These are phyloP conservation scores for Zapornia atra DNA, from an alignment of 2,113 vertebrate genomes.

Conservation along the genomic window DNA sequence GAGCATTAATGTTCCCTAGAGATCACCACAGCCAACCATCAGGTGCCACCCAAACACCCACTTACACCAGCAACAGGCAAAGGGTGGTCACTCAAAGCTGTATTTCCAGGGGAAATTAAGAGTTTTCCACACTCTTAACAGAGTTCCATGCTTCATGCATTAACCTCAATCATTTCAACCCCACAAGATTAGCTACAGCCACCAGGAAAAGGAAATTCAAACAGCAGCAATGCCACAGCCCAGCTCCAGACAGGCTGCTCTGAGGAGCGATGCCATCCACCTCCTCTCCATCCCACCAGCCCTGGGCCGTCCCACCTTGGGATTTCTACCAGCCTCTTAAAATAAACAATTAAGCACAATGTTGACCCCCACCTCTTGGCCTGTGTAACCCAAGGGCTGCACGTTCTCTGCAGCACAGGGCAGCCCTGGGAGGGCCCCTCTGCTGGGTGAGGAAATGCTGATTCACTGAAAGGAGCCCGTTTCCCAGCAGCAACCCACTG, in stretches of 20 bases:
- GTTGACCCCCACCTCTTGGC: not conserved
- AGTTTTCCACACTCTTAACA: not conserved
- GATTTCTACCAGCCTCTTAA: not conserved
- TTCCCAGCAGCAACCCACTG: not conserved
- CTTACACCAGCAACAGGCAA: not conserved
- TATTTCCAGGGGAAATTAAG: not conserved
- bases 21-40: not conserved
- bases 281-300: not conserved
- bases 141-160: not conserved
- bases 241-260: not conserved
- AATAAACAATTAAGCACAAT: not conserved
- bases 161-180: not conserved
- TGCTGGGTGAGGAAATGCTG: constrained; percentile 29
- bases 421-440: not conserved
- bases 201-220: not conserved
- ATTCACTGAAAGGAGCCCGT: constrained; percentile 1
- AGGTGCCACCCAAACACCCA: not conserved
- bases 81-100: not conserved
- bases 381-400: not conserved
- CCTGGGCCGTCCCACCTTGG: not conserved
- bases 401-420: not conserved
- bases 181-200: not conserved
- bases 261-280: not conserved
- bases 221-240: not conserved
- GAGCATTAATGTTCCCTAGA: not conserved